A percentile compares a stretch with the other conserved stretches of the same genome.
phyloP scores from a whole-genome alignment of 1,140 invertebrate species.

The Drosophila lacertosa region DNA sequence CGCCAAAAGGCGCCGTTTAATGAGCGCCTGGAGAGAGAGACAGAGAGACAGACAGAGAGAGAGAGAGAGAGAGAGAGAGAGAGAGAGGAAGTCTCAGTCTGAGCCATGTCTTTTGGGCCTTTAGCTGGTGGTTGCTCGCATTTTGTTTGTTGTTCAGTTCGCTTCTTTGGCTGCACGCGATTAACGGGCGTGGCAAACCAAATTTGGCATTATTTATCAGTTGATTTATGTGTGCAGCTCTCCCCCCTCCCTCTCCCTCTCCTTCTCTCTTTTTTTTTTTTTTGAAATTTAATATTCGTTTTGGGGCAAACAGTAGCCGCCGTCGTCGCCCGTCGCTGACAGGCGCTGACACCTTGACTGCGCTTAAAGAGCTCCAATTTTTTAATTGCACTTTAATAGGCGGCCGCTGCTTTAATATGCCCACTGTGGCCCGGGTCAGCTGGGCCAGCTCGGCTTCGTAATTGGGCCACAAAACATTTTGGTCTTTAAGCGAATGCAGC shows the following conservation, averaged over 20 bases:
- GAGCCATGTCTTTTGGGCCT: background rate
- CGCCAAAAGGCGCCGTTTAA: slow-evolving; percentile 72
- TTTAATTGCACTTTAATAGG: slow-evolving; percentile 80
- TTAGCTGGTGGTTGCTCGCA: background rate
- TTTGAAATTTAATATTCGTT: slow-evolving; percentile 76
- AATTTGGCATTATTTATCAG: slow-evolving; percentile 73
- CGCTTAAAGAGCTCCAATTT: slow-evolving; percentile 64
- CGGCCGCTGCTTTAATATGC: slow-evolving; percentile 66
- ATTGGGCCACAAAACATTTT: slow-evolving; percentile 43
- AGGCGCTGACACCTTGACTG: slow-evolving; percentile 78
- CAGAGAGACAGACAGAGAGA: too few species aligned
- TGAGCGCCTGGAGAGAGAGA: slow-evolving; percentile 68
- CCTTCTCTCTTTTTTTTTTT: slow-evolving; percentile 4
- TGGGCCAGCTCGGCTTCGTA: slow-evolving; percentile 44
- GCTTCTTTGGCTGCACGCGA: slow-evolving; percentile 47
- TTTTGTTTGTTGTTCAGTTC: background rate
- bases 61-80: slow-evolving; percentile 16
- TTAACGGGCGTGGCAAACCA: slow-evolving; percentile 72
- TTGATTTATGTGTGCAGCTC: slow-evolving; percentile 63
- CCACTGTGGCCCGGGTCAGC: slow-evolving; percentile 28
- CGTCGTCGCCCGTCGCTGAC: slow-evolving; percentile 58
- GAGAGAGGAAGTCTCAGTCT: too few species aligned
- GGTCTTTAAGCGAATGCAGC: slow-evolving; percentile 20
- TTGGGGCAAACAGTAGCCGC: slow-evolving; percentile 61
- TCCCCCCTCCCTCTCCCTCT: background rate